phyloP scores from a whole-genome alignment of 1,140 invertebrate genomes.

The Anadara kagoshimensis region DNA sequence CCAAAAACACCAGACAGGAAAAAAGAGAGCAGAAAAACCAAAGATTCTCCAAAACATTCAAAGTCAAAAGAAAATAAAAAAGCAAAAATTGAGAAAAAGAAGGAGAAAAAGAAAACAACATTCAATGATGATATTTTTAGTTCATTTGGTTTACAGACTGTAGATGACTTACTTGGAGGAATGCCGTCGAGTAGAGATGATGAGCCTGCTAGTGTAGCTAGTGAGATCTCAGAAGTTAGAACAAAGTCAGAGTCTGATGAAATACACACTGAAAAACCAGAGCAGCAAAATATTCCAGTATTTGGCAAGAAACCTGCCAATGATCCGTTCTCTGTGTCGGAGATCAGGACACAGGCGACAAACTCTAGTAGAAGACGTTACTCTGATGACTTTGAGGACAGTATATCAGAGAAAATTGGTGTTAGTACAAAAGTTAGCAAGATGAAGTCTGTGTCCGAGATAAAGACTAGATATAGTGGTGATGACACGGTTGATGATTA shows the following conservation, averaged over 20 bases:
- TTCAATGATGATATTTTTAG: slow-evolving; percentile 47
- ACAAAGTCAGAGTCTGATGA: slow-evolving; percentile 36
- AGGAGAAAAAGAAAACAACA: slow-evolving; percentile 22
- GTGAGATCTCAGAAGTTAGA: slow-evolving; percentile 39
- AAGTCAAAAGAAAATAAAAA: slow-evolving; percentile 26
- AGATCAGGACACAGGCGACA: slow-evolving; percentile 14
- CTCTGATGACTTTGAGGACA: slow-evolving; percentile 56
- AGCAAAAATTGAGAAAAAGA: slow-evolving; percentile 31
- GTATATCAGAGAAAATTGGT: slow-evolving; percentile 53
- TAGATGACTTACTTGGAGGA: slow-evolving; percentile 53
- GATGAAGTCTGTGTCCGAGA: slow-evolving; percentile 33
- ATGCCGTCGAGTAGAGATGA: background rate
- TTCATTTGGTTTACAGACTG: slow-evolving; percentile 47
- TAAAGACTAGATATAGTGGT: slow-evolving; percentile 37
- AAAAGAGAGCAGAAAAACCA: background rate
- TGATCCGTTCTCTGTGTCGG: slow-evolving; percentile 17
- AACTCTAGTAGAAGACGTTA: slow-evolving; percentile 36
- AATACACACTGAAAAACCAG: slow-evolving; percentile 30
- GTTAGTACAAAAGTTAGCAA: slow-evolving; percentile 11
- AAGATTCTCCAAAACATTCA: background rate
- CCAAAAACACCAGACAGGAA: slow-evolving; percentile 8
- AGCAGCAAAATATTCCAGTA: background rate
- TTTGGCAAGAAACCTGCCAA: background rate
- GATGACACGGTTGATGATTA: slow-evolving; percentile 44
- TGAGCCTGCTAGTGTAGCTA: slow-evolving; percentile 25